A percentile compares a stretch with the other conserved stretches of the same genome.
These are phyloP conservation scores for Drosophila pallidifrons DNA, from an alignment of 1,140 invertebrate genomes.

Conservation along the genomic window DNA sequence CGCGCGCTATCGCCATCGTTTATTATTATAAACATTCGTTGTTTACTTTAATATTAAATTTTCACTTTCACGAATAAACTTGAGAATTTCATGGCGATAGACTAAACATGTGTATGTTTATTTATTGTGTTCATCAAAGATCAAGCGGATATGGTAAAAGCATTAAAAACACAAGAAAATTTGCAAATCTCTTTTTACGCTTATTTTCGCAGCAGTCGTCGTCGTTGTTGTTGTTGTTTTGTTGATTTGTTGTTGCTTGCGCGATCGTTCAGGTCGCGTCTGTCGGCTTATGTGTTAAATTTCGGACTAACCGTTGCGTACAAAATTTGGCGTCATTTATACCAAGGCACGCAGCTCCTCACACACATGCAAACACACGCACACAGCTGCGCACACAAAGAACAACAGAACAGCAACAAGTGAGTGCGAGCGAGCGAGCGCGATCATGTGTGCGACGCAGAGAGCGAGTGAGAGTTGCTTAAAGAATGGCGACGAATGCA, in stretches of 20 bases:
- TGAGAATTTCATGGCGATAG: slow-evolving; percentile 5
- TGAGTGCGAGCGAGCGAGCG: slow-evolving; percentile 11
- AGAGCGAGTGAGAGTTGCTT: slow-evolving; percentile 9
- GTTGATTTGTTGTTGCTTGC: slow-evolving; percentile 36
- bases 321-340: slow-evolving; percentile 74
- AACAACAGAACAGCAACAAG: slow-evolving; percentile 14
- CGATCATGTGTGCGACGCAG: background rate
- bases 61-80: slow-evolving; percentile 25
- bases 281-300: slow-evolving; percentile 53
- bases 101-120: slow-evolving; percentile 12
- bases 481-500: slow-evolving; percentile 23
- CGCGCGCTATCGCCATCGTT: background rate
- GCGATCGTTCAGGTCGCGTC: slow-evolving; percentile 49
- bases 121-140: slow-evolving; percentile 67
- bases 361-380: slow-evolving; percentile 34
- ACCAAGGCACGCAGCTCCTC: slow-evolving; percentile 61
- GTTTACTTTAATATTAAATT: slow-evolving; percentile 25
- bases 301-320: slow-evolving; percentile 78
- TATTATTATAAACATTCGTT: slow-evolving; percentile 18
- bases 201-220: slow-evolving; percentile 41
- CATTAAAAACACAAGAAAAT: slow-evolving; percentile 35
- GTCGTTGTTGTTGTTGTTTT: slow-evolving; percentile 53
- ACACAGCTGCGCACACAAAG: slow-evolving; percentile 23
- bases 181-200: slow-evolving; percentile 49
- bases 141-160: slow-evolving; percentile 61